A percentile compares a stretch with the other conserved stretches of the same genome.
phyloP scores from a whole-genome alignment of 2,797 vertebrate genomes.

The Melopsittacus undulatus region DNA sequence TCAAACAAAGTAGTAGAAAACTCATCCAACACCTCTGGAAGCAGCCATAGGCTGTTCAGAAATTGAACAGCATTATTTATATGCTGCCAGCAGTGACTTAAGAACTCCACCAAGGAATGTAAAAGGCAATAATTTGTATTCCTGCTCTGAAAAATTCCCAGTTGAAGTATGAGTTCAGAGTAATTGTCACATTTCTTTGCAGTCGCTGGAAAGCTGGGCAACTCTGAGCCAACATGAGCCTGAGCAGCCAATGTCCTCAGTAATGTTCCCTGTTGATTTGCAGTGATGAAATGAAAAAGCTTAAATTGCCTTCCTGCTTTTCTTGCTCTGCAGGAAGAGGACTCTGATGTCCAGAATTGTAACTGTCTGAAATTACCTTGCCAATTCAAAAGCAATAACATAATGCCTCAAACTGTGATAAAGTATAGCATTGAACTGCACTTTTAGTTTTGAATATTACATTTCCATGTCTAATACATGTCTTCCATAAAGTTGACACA shows the following conservation, averaged over 20 bases:
- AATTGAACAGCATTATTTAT: neutral
- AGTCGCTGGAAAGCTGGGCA: neutral
- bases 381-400: neutral
- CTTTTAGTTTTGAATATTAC: neutral
- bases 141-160: neutral
- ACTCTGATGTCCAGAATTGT: neutral
- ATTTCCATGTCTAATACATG: neutral
- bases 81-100: neutral
- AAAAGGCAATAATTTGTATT: neutral
- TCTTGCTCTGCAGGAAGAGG: conserved; percentile 2
- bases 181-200: neutral
- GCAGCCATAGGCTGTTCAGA: neutral
- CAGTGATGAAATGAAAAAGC: neutral
- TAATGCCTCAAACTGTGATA: neutral
- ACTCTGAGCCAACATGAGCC: neutral
- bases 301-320: conserved; percentile 7
- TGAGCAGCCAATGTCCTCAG: neutral
- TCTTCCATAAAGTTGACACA: neutral
- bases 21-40: neutral
- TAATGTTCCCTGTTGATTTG: neutral
- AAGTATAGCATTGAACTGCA: neutral
- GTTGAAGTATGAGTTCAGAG: neutral
- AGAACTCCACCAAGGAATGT: neutral
- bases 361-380: neutral
- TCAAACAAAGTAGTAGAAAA: neutral